A percentile compares a stretch with the other conserved stretches of the same genome.
phyloP scores from a whole-genome alignment of 1,140 invertebrate genomes.

The Drosophila sechellia region DNA sequence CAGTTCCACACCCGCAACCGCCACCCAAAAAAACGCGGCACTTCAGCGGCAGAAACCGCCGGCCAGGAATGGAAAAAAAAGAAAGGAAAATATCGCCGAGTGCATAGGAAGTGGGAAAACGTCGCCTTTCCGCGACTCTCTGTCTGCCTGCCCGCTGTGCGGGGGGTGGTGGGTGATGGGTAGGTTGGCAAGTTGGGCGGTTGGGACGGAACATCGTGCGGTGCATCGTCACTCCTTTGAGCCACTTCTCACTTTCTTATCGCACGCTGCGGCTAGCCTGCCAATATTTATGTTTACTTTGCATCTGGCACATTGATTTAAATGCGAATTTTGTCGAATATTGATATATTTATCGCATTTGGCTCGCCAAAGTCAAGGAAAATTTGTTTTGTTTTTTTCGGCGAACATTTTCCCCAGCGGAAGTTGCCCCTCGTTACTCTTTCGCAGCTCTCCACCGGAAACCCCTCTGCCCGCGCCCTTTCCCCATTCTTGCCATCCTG shows the following conservation, averaged over 20 bases:
- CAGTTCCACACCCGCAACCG: background rate
- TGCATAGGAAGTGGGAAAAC: conserved; percentile 64
- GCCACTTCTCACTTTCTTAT: conserved; percentile 49
- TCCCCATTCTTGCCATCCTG: too few species aligned
- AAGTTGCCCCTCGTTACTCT: conserved; percentile 55
- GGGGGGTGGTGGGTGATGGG: background rate
- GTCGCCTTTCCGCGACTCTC: conserved; percentile 67
- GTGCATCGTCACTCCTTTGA: conserved; percentile 27
- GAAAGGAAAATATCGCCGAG: conserved; percentile 41
- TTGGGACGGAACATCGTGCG: background rate
- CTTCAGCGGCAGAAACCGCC: conserved; percentile 28
- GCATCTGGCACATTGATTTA: conserved; percentile 76
- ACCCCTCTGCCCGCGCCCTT: conserved; percentile 11
- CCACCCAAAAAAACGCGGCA: conserved; percentile 2
- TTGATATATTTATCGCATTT: conserved; percentile 75
- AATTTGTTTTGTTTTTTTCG: conserved; percentile 58
- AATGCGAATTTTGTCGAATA: conserved; percentile 50
- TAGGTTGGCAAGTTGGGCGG: background rate
- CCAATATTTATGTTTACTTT: conserved; percentile 76
- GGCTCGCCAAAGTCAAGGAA: conserved; percentile 47
- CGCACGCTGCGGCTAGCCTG: conserved; percentile 52
- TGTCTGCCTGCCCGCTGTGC: conserved; percentile 25
- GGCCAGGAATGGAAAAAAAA: conserved; percentile 12
- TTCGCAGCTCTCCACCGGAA: conserved; percentile 17
- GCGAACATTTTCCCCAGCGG: conserved; percentile 40